These are phyloP conservation scores for Conger conger DNA, from an alignment of 2,113 vertebrate genomes.

Conservation along the genomic window DNA sequence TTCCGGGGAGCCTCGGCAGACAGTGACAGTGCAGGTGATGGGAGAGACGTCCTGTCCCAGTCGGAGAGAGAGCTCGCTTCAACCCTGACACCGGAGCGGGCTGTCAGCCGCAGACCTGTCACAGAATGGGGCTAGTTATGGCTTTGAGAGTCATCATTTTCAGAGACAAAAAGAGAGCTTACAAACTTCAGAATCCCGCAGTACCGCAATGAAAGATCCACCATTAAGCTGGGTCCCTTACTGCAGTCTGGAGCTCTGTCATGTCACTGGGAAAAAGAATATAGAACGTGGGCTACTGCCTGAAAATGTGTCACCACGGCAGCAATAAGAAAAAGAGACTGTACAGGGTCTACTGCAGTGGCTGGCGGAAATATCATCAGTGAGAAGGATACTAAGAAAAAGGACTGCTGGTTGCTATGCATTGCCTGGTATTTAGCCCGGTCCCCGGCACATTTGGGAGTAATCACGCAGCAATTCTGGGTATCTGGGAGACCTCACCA, in stretches of 20 bases:
- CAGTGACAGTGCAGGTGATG: conserved; percentile 26
- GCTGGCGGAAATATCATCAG: not conserved
- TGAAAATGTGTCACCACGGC: not conserved
- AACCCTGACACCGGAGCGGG: not conserved
- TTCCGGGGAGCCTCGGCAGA: conserved; percentile 12
- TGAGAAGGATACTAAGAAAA: not conserved
- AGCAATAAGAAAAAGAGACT: not conserved
- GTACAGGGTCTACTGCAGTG: not conserved
- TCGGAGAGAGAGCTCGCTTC: not conserved
- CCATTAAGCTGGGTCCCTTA: not conserved
- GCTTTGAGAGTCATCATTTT: not conserved
- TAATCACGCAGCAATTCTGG: conserved; percentile 49
- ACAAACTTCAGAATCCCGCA: not conserved
- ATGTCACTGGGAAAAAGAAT: not conserved
- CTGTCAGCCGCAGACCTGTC: not conserved
- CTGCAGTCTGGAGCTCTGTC: not conserved
- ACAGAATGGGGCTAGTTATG: not conserved
- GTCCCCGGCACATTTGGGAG: conserved; percentile 57
- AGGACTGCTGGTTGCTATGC: not conserved
- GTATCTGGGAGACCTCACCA: conserved; percentile 4
- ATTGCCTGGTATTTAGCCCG: not conserved
- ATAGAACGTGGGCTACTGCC: not conserved
- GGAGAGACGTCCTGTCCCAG: conserved; percentile 23
- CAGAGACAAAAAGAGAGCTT: not conserved
- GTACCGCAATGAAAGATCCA: no score